Conservation (phyloP, 2,113 vertebrate species). For the Muscicapa adusta region DNA sequence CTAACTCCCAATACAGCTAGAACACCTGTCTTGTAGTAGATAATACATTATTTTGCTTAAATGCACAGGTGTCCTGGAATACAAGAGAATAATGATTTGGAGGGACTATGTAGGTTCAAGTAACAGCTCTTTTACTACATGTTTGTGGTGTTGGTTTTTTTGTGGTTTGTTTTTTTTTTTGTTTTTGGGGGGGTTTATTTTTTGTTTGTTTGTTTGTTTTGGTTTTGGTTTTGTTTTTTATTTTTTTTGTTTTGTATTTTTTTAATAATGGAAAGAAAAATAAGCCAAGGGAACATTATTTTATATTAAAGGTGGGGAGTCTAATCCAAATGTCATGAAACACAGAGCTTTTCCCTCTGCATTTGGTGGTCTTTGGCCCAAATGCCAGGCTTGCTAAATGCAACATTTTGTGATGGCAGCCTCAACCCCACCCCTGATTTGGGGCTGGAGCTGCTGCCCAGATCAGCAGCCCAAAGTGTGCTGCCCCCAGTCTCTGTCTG, state of each 20-base stretch:
- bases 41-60: background rate
- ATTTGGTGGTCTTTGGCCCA: background rate
- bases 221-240: too few relatives aligned
- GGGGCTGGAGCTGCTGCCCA: background rate
- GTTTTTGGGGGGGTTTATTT: too few relatives aligned
- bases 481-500: rapidly evolving
- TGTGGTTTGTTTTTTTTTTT: too few relatives aligned
- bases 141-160: background rate
- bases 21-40: background rate
- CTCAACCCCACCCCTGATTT: rapidly evolving
- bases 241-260: background rate
- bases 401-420: background rate
- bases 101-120: background rate
- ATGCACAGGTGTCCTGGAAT: background rate
- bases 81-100: background rate
- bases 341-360: background rate
- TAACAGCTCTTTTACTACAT: background rate
- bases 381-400: background rate
- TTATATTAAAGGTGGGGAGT: background rate
- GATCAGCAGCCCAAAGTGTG: background rate
- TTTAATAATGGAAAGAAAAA: background rate
- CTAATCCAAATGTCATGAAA: background rate
- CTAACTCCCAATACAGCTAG: background rate
- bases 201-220: background rate
- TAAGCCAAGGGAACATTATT: background rate